These are phyloP conservation scores for Megathymus violae DNA, from an alignment of 1,140 invertebrate species.

Conservation along the genomic window DNA sequence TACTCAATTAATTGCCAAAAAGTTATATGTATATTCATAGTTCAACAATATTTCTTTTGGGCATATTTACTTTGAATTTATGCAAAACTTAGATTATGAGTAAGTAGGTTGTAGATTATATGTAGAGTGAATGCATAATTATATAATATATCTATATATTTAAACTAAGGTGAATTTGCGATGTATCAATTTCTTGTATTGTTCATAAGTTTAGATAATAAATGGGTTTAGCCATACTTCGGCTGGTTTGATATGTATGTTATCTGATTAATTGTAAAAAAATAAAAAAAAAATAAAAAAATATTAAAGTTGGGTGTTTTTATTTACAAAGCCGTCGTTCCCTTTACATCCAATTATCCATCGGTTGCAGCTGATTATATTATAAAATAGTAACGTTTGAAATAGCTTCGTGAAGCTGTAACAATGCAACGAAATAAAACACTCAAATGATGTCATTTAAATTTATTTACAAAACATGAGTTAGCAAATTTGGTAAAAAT, in stretches of 20 bases:
- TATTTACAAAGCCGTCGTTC: too few relatives aligned
- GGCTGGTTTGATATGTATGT: conserved; percentile 84
- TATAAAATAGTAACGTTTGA: too few relatives aligned
- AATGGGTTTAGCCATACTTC: conserved; percentile 83
- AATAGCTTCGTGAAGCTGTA: too few relatives aligned
- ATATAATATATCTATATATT: conserved; percentile 83
- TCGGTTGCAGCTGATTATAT: too few relatives aligned
- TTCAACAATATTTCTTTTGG: conserved; percentile 84
- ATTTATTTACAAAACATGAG: conserved; percentile 37
- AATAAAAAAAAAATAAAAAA: conserved; percentile 57
- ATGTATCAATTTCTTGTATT: conserved; percentile 83
- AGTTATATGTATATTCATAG: conserved; percentile 84
- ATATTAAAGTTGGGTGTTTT: too few relatives aligned
- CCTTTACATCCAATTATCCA: too few relatives aligned
- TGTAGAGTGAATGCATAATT: conserved; percentile 78
- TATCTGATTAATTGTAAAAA: conserved; percentile 84
- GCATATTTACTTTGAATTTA: conserved; percentile 84
- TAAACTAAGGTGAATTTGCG: conserved; percentile 82
- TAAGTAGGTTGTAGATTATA: conserved; percentile 83
- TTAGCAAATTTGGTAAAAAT: conserved; percentile 30
- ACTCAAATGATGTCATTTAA: conserved; percentile 7
- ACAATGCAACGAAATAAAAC: neutral
- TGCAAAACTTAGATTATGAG: conserved; percentile 82
- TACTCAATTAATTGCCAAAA: conserved; percentile 84
- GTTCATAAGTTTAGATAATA: conserved; percentile 83